Base-by-base conservation (phyloP, 2,797 vertebrate genomes). In the Syngnathus acus region DNA sequence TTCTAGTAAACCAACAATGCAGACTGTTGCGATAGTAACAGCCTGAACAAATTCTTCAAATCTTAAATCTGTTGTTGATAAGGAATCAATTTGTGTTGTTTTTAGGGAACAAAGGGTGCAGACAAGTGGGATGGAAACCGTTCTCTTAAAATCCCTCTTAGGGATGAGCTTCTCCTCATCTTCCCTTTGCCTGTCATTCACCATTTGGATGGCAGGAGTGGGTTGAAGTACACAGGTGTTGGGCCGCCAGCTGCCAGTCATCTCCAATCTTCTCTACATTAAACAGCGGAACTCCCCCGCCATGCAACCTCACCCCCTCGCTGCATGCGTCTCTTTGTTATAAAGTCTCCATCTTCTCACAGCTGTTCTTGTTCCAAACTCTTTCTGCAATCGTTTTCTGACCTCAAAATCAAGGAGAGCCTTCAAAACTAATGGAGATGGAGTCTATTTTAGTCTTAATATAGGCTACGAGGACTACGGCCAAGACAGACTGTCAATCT, bases 171-270 rank as follows among this genome's bases (percentile, higher is more conserved):
- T 61, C 59, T 42, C 39, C 39, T 42, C 39, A 42, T 61, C 59
- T 40, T 21, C 59, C 38, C 59, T 42, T 9, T 42, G 19, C 59
- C 59, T 42, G 59, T 61, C 59, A 61, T 39, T 61, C 59, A 61
- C 19, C 11, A 13, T 61, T 61, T 39, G 11, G n/a, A 40, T 13
- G 19, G 59, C 23, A 13, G 39, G 39, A 23, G 39, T 42, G 39
- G 10, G 59, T 61, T 42, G 19, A 42, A 10, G 59, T 61, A 40
- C 59, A 21, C 59, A 61, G 59, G 59, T 61, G 59, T 61, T 13
- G 59, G 59, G 59, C 59, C 59, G 39, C 59, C 59, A 14, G 59
- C 59, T 61, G 59, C 59, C 39, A 61, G 59, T 61, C 59, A 61
- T 61, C 59, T 61, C 21, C 59, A 61, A 42, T 61, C 59, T 61